Percentiles rank a stretch among this genome's conserved stretches.
These are phyloP conservation scores for Zaprionus obscuricornis DNA, from an alignment of 2,888 invertebrate genomes.

Conservation along the genomic window DNA sequence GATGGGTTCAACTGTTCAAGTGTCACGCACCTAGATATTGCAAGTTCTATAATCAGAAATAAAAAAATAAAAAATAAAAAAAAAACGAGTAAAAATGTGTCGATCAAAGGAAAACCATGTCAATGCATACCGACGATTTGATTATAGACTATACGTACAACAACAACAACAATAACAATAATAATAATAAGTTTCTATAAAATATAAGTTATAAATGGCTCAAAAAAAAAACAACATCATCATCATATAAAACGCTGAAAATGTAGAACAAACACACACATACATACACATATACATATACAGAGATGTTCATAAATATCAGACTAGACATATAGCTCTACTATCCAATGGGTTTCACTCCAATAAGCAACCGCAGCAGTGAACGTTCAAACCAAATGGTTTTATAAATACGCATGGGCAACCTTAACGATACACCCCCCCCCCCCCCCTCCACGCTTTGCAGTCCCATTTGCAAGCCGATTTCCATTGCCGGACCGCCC, in stretches of 20 bases:
- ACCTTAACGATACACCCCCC: constrained; percentile 9
- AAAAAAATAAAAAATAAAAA: not conserved
- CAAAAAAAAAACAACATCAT: too few species aligned
- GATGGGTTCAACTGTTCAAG: constrained; percentile 14
- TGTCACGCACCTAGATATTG: constrained; percentile 17
- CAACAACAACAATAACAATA: too few species aligned
- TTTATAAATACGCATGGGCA: constrained; percentile 36
- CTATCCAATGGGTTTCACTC: constrained; percentile 40
- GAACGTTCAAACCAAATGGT: constrained; percentile 31
- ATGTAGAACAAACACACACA: constrained; percentile 35
- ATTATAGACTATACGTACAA: constrained; percentile 19
- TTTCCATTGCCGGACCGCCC: constrained; percentile 6
- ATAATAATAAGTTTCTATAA: too few species aligned
- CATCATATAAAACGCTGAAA: constrained; percentile 12
- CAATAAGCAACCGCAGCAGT: constrained; percentile 40
- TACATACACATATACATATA: too few species aligned
- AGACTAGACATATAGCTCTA: constrained; percentile 12
- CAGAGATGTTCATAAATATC: too few species aligned
- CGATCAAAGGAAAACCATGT: constrained; percentile 12
- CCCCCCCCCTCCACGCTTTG: too few species aligned
- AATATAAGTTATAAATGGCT: too few species aligned
- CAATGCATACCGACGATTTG: constrained; percentile 18
- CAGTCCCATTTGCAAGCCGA: constrained; percentile 14
- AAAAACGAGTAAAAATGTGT: constrained; percentile 2
- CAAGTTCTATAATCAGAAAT: constrained; percentile 7